These are phyloP conservation scores for Hydropsyche tenuis DNA, from an alignment of 1,140 invertebrate species.

Conservation along the genomic window DNA sequence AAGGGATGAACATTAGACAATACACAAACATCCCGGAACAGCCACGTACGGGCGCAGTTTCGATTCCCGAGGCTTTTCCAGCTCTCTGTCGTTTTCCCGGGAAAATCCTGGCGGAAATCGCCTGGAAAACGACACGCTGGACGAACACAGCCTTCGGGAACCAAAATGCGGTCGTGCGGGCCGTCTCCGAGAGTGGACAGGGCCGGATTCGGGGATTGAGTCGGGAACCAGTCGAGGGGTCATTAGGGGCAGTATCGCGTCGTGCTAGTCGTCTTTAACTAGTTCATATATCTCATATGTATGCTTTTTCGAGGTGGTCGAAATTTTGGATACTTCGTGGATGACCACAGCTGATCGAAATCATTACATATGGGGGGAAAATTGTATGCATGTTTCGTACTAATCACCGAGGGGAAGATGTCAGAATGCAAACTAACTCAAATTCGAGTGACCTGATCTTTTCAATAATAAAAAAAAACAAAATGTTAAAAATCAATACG, in stretches of 20 bases:
- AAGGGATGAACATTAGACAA: slow-evolving; percentile 75
- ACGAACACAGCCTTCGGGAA: background rate
- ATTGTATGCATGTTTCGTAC: background rate
- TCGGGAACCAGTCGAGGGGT: slow-evolving; percentile 46
- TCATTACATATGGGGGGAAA: background rate
- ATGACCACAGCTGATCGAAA: no score
- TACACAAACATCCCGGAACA: slow-evolving; percentile 63
- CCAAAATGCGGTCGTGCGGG: background rate
- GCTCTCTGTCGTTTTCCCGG: no score
- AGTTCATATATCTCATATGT: background rate
- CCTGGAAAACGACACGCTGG: background rate
- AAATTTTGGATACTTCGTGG: background rate
- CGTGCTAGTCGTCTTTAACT: slow-evolving; percentile 35
- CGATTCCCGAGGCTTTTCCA: slow-evolving; percentile 4
- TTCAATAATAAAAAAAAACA: background rate
- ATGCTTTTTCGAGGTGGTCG: background rate
- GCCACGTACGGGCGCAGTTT: background rate
- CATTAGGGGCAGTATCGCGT: slow-evolving; percentile 42
- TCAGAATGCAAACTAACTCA: slow-evolving; percentile 8
- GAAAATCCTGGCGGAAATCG: no score
- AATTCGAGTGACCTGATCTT: background rate
- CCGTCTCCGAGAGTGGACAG: slow-evolving; percentile 38
- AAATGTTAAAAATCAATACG: background rate
- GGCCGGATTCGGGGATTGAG: slow-evolving; percentile 37
- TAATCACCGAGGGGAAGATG: slow-evolving; percentile 18